Evolutionary conservation across 2,888 invertebrate genomes (phyloP), one percentile per base, ranked within the genome.

Genomic region (Caprella mutica): DNA sequence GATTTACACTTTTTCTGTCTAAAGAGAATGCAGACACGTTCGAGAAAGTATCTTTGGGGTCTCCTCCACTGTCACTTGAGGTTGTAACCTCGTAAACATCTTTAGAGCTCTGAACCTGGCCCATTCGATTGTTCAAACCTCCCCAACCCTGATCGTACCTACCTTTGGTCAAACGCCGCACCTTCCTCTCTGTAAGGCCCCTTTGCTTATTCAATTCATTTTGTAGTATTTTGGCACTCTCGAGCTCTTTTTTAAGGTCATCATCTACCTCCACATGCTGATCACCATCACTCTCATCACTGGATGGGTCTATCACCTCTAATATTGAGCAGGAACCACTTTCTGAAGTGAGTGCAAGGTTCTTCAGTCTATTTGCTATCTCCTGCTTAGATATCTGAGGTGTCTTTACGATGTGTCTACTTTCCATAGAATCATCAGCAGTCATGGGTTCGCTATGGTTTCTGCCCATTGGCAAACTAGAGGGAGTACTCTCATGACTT

Each of bases 281-380:
- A n/a, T 53, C 43, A 30, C 43, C 50, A 38, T 68, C 69, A 55
- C 68, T 68, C 35, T 67, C 67, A 39, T 69, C 69, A 59, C 67
- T 68, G 24, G 68, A 67, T 1, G 70, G 70, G 55, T 70, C 70
- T 26, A 70, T 67, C n/a, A 70, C 69, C 63, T 70, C 70, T 40
- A 70, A 59, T 14, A 70, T 70, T 8, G 70, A 69, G 14, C 68
- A 68, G 17, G 67, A 67, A 2, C 68, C 68, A 42, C 65, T 67
- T 44, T 68, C 69, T 12, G 68, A 68, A 0, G 66, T 66, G n/a
- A 68, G 58, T 8, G 65, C 65, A 14, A 68, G 42, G 42, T 67
- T 67, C 39, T 66, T 61, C 23, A 68, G 50, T 38, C 64, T 61
- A 12, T 62, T 60, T 26, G 64, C 59, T 8, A 68, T 59, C 39